phyloP scores from a whole-genome alignment of 2,797 vertebrate genomes.

The Cynopterus sphinx region DNA sequence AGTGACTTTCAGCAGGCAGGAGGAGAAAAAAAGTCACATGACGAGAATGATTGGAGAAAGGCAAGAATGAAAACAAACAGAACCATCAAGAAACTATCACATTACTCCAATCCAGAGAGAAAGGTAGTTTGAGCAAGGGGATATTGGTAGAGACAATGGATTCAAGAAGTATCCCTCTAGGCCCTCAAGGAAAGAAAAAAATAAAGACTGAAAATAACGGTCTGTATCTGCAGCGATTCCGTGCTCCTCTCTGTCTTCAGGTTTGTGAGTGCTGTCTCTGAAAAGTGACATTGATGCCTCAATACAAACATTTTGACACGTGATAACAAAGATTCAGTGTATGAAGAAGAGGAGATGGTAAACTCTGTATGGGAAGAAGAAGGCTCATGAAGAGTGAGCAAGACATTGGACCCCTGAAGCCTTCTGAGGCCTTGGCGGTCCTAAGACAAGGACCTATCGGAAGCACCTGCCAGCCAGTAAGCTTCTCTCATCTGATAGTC shows the following conservation, averaged over 20 bases:
- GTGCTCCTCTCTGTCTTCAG: background rate
- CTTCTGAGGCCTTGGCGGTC: background rate
- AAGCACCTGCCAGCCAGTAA: background rate
- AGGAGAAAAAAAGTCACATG: background rate
- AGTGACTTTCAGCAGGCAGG: background rate
- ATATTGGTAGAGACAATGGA: background rate
- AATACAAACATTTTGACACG: background rate
- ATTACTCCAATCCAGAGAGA: background rate
- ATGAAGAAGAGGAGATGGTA: background rate
- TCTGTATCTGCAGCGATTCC: background rate
- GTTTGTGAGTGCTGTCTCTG: background rate
- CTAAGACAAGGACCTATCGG: background rate
- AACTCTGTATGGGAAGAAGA: background rate
- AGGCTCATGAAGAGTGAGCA: background rate
- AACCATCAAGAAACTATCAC: background rate
- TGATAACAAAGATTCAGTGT: background rate
- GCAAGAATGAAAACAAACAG: background rate
- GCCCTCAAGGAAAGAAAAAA: background rate
- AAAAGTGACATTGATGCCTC: background rate
- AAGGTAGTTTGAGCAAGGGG: background rate
- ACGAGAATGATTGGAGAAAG: background rate
- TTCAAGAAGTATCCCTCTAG: background rate
- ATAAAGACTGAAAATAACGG: background rate
- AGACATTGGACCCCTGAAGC: background rate
- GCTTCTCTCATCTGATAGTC: background rate